phyloP scores from a whole-genome alignment of 1,140 invertebrate species.

The Drosophila serrata region DNA sequence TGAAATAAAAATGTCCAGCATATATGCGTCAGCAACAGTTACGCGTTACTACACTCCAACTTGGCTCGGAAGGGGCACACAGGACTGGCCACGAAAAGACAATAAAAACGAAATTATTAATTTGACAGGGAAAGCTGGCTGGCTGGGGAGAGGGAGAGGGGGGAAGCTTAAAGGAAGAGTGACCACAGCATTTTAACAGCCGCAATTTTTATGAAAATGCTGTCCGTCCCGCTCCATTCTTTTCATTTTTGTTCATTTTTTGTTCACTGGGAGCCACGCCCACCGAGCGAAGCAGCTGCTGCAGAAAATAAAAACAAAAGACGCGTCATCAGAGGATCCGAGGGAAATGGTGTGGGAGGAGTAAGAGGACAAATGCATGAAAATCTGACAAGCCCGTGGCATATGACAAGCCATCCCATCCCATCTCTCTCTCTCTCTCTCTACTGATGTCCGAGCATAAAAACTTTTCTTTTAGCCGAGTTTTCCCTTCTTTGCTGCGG shows the following conservation, averaged over 20 bases:
- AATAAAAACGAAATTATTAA: constrained; percentile 83
- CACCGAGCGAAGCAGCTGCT: constrained; percentile 41
- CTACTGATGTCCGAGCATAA: constrained; percentile 54
- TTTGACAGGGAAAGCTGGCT: constrained; percentile 48
- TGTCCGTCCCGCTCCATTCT: constrained; percentile 24
- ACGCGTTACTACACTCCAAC: constrained; percentile 64
- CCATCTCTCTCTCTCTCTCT: constrained; percentile 10
- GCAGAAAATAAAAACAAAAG: constrained; percentile 56
- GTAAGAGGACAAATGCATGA: constrained; percentile 51
- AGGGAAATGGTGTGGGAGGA: constrained; percentile 25
- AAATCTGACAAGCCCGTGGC: constrained; percentile 60
- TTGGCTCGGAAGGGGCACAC: constrained; percentile 29
- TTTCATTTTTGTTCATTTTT: constrained; percentile 30
- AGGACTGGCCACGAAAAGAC: constrained; percentile 50
- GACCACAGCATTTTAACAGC: constrained; percentile 77
- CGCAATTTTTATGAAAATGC: constrained; percentile 74
- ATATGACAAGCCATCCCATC: constrained; percentile 53
- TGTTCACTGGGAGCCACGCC: constrained; percentile 58
- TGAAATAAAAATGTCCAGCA: constrained; percentile 74
- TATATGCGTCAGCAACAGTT: constrained; percentile 81
- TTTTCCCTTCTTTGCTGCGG: constrained; percentile 58
- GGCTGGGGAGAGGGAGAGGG: too few relatives aligned
- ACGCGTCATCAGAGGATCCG: constrained; percentile 14
- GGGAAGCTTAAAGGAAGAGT: constrained; percentile 41
- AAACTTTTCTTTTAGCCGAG: constrained; percentile 73